These are phyloP conservation scores for Spea bombifrons DNA, from an alignment of 2,113 vertebrate genomes.

Conservation along the genomic window DNA sequence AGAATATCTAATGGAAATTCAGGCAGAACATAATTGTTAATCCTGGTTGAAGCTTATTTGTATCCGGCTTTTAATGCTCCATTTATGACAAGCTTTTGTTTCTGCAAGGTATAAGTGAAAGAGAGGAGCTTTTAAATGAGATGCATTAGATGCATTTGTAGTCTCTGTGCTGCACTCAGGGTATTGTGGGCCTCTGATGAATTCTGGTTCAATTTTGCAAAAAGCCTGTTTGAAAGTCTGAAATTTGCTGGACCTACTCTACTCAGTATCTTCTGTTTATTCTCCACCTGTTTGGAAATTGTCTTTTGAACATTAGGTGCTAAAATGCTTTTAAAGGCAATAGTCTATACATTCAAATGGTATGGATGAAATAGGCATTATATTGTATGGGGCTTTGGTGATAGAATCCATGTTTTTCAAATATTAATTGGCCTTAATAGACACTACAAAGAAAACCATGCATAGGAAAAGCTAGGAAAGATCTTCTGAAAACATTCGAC, in stretches of 20 bases:
- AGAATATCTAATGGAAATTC: constrained; percentile 27
- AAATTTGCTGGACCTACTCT: not conserved
- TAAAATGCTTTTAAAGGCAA: not conserved
- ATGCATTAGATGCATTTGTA: constrained; percentile 2
- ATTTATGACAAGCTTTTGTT: constrained; percentile 7
- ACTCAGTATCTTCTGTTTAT: constrained; percentile 3
- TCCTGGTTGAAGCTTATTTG: constrained; percentile 13
- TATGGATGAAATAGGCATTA: not conserved
- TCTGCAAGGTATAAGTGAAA: not conserved
- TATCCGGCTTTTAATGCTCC: constrained; percentile 24
- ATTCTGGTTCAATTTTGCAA: not conserved
- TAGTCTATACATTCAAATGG: not conserved
- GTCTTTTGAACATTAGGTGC: constrained; percentile 4
- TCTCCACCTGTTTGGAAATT: not conserved
- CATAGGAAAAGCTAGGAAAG: too few species aligned
- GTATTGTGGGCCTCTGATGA: not conserved
- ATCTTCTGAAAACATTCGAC: too few species aligned
- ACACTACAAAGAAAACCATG: too few species aligned
- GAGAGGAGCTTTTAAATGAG: constrained; percentile 9
- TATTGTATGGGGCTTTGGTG: not conserved
- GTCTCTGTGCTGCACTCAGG: not conserved
- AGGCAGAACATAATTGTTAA: constrained; percentile 18
- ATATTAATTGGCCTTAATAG: too few species aligned
- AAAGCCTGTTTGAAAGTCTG: constrained; percentile 3
- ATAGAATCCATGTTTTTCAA: too few species aligned